Evolutionary conservation across 2,888 invertebrate species (phyloP).

Genomic region (Andrena marginata): DNA sequence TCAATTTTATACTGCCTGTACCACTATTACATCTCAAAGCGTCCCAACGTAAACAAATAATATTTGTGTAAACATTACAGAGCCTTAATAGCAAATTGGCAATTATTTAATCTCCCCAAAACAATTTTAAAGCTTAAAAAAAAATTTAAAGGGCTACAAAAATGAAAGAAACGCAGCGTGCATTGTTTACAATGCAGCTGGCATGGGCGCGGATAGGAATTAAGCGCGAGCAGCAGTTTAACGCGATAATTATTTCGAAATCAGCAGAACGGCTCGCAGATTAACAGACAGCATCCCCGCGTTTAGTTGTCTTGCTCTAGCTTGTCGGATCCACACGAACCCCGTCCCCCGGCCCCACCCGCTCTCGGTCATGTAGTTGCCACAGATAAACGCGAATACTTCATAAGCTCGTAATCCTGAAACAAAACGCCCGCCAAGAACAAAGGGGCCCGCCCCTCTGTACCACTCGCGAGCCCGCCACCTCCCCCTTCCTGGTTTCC

Average conservation of each 20-base stretch:
- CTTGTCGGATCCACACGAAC: conserved; percentile 38
- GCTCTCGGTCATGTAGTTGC: conserved; percentile 52
- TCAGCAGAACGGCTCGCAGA: conserved; percentile 42
- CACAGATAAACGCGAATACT: conserved; percentile 78
- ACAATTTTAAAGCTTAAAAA: too few relatives aligned
- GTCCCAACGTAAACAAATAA: too few relatives aligned
- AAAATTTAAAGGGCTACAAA: too few relatives aligned
- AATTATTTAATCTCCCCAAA: too few relatives aligned
- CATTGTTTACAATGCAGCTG: not conserved
- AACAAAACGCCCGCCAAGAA: conserved; percentile 74
- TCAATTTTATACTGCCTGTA: too few relatives aligned
- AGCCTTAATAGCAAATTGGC: too few relatives aligned
- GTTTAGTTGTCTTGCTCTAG: conserved; percentile 38
- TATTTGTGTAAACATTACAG: too few relatives aligned
- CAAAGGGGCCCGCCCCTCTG: conserved; percentile 60
- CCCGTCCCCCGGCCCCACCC: conserved; percentile 18
- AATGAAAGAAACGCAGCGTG: not conserved
- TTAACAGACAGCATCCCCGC: conserved; percentile 45
- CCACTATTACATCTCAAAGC: too few relatives aligned
- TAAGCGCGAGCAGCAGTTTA: conserved; percentile 45
- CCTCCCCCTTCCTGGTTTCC: not conserved
- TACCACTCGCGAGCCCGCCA: conserved; percentile 10
- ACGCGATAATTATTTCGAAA: conserved; percentile 60
- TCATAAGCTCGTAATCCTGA: conserved; percentile 79
- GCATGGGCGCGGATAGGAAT: conserved; percentile 21